These are phyloP conservation scores for Tuta absoluta DNA, from an alignment of 2,888 invertebrate species.

Conservation along the genomic window DNA sequence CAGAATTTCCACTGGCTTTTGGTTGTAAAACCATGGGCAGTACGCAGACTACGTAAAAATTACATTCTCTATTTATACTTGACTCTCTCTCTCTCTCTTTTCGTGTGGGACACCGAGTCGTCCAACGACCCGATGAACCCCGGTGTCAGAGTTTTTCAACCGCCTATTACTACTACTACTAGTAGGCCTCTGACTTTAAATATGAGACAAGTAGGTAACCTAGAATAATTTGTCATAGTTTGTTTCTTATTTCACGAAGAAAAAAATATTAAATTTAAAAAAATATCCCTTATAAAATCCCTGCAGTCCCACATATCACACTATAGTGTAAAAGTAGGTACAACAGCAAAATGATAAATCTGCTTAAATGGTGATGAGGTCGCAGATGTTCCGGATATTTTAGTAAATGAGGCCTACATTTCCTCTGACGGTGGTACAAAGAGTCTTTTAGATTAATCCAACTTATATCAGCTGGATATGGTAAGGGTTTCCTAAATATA, in stretches of 20 bases:
- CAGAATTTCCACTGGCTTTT: neutral
- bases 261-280: too few species aligned
- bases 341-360: slow-evolving; percentile 60
- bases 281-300: too few species aligned
- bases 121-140: too few species aligned
- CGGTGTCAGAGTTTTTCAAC: too few species aligned
- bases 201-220: too few species aligned
- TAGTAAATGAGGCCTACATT: slow-evolving; percentile 72
- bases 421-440: slow-evolving; percentile 52
- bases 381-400: slow-evolving; percentile 74
- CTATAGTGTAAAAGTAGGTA: slow-evolving; percentile 28
- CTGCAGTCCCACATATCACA: too few species aligned
- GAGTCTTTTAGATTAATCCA: slow-evolving; percentile 27
- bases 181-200: too few species aligned
- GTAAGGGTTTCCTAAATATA: neutral
- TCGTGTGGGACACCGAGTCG: too few species aligned
- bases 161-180: too few species aligned
- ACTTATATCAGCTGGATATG: slow-evolving; percentile 6
- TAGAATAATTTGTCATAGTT: too few species aligned
- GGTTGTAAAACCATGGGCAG: neutral
- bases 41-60: neutral
- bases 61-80: neutral
- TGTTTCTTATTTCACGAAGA: too few species aligned
- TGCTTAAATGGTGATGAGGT: slow-evolving; percentile 62
- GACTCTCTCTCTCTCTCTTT: too few species aligned